These are phyloP conservation scores for Thera britannica DNA, from an alignment of 2,888 invertebrate species.

Conservation along the genomic window DNA sequence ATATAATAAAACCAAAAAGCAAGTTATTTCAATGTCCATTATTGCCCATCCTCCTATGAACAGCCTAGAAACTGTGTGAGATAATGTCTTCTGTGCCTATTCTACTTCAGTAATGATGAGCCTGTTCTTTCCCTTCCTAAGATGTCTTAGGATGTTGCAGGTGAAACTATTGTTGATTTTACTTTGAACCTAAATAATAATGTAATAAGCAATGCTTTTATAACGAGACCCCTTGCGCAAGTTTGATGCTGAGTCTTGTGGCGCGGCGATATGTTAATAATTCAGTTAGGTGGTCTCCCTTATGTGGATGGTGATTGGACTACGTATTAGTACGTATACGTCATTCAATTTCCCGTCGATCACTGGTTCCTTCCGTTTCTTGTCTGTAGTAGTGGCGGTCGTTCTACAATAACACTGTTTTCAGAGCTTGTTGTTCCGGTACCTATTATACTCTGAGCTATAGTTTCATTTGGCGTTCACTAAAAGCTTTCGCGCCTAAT, in stretches of 20 bases:
- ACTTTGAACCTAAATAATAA: not conserved
- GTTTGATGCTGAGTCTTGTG: conserved; percentile 21
- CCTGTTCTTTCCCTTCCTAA: too few relatives aligned
- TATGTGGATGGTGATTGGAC: conserved; percentile 46
- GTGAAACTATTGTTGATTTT: not conserved
- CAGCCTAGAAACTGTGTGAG: too few relatives aligned
- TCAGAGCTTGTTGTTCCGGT: conserved; percentile 27
- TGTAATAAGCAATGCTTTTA: conserved; percentile 6
- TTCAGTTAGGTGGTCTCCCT: conserved; percentile 32
- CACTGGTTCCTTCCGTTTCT: conserved; percentile 51
- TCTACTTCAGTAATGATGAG: too few relatives aligned
- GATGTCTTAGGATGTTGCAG: too few relatives aligned
- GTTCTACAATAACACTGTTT: conserved; percentile 36
- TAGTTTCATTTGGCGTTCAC: conserved; percentile 48
- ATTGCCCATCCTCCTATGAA: too few relatives aligned
- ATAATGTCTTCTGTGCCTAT: too few relatives aligned
- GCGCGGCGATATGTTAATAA: conserved; percentile 36
- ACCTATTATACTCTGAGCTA: conserved; percentile 26
- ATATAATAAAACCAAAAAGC: not conserved
- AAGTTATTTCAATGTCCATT: not conserved
- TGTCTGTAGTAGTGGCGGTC: too few relatives aligned
- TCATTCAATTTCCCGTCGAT: conserved; percentile 58
- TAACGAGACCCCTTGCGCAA: conserved; percentile 7
- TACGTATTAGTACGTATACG: conserved; percentile 42
- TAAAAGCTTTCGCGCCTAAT: conserved; percentile 58